phyloP scores from a whole-genome alignment of 30 jellyfish, hydroid and myxozoan species.

The Aurelia aurita complex sp. Pacific region DNA sequence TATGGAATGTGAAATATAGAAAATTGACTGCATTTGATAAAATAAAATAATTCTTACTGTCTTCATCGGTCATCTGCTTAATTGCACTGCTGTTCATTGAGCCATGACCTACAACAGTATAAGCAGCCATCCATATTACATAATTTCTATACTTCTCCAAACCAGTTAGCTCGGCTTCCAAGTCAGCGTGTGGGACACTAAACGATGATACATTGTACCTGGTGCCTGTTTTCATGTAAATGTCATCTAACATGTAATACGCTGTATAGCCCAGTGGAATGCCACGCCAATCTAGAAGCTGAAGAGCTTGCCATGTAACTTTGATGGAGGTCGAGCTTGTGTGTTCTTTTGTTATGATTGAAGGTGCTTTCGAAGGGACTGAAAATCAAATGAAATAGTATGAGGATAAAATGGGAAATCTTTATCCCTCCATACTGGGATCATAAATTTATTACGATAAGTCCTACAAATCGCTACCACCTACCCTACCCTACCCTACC shows the following conservation, averaged over 20 bases:
- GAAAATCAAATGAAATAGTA: not conserved
- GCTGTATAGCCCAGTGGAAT: slow-evolving; percentile 29
- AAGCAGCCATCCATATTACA: slow-evolving; percentile 56
- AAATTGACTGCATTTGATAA: no score
- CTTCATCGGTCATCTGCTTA: slow-evolving; percentile 49
- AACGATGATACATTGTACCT: slow-evolving; percentile 5
- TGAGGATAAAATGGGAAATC: no score
- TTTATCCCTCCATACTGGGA: no score
- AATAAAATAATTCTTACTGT: slow-evolving; percentile 9
- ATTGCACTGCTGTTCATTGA: slow-evolving; percentile 17
- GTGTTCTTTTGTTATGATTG: slow-evolving; percentile 22
- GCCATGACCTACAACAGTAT: slow-evolving; percentile 41
- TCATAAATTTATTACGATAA: no score
- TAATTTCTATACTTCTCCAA: slow-evolving; percentile 35
- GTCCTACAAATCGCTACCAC: no score
- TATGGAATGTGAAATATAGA: no score
- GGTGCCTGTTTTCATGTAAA: slow-evolving; percentile 4
- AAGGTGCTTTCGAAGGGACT: slow-evolving; percentile 52
- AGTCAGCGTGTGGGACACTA: not conserved
- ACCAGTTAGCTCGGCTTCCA: slow-evolving; percentile 11
- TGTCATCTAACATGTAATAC: slow-evolving; percentile 16
- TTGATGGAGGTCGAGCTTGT: slow-evolving; percentile 45
- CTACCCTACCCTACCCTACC: no score
- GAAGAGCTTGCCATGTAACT: slow-evolving; percentile 34
- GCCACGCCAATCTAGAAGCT: slow-evolving; percentile 18